phyloP scores from a whole-genome alignment of 2,888 invertebrate genomes.

The Caenorhabditis drosophilae region DNA sequence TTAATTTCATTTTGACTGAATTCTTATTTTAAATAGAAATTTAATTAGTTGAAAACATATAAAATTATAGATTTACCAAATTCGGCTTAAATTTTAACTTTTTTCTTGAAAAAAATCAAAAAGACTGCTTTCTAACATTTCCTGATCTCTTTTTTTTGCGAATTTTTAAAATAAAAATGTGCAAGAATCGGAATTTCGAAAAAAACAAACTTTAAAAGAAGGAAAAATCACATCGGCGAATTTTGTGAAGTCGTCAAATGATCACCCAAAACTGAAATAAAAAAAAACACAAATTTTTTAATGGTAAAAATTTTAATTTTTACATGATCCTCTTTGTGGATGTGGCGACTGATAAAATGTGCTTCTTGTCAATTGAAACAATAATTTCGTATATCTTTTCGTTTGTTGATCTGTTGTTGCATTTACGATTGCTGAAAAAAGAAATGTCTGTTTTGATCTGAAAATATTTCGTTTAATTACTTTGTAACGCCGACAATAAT shows the following conservation, averaged over 20 bases:
- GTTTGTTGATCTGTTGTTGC: conserved; percentile 15
- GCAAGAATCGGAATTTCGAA: no score
- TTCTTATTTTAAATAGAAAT: no score
- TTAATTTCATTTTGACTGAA: no score
- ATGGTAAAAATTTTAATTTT: not conserved
- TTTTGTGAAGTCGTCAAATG: not conserved
- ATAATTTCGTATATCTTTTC: conserved; percentile 17
- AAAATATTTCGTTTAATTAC: conserved; percentile 9
- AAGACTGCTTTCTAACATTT: no score
- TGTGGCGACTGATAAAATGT: conserved; percentile 18
- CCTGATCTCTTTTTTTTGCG: no score
- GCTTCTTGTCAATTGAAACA: conserved; percentile 24
- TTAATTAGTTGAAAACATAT: no score
- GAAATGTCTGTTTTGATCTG: not conserved
- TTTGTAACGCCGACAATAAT: conserved; percentile 32
- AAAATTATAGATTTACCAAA: no score
- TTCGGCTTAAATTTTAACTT: no score
- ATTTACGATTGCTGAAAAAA: conserved; percentile 27
- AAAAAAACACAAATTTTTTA: not conserved
- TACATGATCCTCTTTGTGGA: conserved; percentile 8
- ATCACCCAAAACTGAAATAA: not conserved
- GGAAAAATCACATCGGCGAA: conserved; percentile 1
- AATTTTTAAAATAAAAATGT: no score
- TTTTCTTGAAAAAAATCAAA: no score
- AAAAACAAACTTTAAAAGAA: no score